phyloP scores from a whole-genome alignment of 2,113 vertebrate species.

The Pedionomus torquatus region DNA sequence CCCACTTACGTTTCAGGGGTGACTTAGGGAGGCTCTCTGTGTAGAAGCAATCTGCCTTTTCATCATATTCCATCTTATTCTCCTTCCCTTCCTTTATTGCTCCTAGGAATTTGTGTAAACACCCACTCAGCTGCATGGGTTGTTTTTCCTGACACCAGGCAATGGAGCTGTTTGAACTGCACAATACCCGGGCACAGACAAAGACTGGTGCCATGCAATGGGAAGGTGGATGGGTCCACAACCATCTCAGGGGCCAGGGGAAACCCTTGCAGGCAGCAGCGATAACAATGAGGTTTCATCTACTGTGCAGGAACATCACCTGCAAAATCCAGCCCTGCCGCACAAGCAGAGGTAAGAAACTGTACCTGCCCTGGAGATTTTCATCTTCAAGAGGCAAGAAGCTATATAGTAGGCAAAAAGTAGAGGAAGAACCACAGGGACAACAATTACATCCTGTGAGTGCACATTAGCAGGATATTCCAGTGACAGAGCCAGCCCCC shows the following conservation, averaged over 20 bases:
- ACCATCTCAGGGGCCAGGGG: rapidly evolving
- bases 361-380: not conserved
- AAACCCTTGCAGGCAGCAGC: rapidly evolving
- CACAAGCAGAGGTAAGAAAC: not conserved
- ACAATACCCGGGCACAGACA: rapidly evolving
- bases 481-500: not conserved
- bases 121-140: not conserved
- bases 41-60: not conserved
- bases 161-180: not conserved
- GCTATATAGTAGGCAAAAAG: not conserved
- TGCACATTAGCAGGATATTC: not conserved
- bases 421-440: not conserved
- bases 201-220: rapidly evolving
- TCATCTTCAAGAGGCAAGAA: not conserved
- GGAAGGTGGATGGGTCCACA: not conserved
- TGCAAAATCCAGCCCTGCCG: not conserved
- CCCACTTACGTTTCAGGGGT: not conserved
- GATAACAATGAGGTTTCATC: not conserved
- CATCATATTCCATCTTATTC: not conserved
- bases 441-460: not conserved
- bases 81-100: not conserved
- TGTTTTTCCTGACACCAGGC: not conserved
- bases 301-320: not conserved
- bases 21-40: not conserved
- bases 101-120: not conserved